These are phyloP conservation scores for Drosophila anomalata DNA, from an alignment of 2,888 invertebrate genomes.

Conservation along the genomic window DNA sequence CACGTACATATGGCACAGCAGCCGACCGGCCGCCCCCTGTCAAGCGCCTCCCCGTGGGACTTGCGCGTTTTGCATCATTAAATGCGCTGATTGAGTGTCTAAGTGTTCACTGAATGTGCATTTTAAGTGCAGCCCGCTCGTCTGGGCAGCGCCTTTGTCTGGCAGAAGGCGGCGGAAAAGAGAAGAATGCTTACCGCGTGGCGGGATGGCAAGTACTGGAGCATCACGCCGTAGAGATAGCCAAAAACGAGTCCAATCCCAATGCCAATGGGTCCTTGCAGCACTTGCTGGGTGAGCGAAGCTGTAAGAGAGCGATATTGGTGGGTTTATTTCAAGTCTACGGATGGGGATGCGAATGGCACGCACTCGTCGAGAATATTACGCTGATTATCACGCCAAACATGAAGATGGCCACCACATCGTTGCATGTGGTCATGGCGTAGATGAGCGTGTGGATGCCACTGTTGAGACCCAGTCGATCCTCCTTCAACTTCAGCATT, in stretches of 20 bases:
- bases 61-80: slow-evolving; percentile 71
- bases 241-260: slow-evolving; percentile 87
- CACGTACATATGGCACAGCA: slow-evolving; percentile 30
- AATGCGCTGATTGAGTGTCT: slow-evolving; percentile 77
- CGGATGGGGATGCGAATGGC: slow-evolving; percentile 17
- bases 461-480: slow-evolving; percentile 87
- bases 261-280: slow-evolving; percentile 87
- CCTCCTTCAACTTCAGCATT: slow-evolving; percentile 87
- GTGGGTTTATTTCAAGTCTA: slow-evolving; percentile 25
- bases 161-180: neutral
- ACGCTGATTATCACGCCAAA: slow-evolving; percentile 89
- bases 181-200: slow-evolving; percentile 79
- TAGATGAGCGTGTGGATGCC: slow-evolving; percentile 90
- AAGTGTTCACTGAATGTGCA: slow-evolving; percentile 75
- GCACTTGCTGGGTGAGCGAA: slow-evolving; percentile 84
- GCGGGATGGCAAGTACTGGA: slow-evolving; percentile 86
- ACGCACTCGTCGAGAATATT: slow-evolving; percentile 87
- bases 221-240: slow-evolving; percentile 86
- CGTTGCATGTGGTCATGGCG: slow-evolving; percentile 87
- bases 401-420: slow-evolving; percentile 89
- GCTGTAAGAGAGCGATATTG: slow-evolving; percentile 76
- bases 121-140: slow-evolving; percentile 59
- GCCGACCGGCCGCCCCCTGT: slow-evolving; percentile 19
- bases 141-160: slow-evolving; percentile 27
- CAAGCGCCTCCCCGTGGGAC: slow-evolving; percentile 30